Conservation (phyloP, 1,140 invertebrate genomes). For the Odontomachus brunneus region DNA sequence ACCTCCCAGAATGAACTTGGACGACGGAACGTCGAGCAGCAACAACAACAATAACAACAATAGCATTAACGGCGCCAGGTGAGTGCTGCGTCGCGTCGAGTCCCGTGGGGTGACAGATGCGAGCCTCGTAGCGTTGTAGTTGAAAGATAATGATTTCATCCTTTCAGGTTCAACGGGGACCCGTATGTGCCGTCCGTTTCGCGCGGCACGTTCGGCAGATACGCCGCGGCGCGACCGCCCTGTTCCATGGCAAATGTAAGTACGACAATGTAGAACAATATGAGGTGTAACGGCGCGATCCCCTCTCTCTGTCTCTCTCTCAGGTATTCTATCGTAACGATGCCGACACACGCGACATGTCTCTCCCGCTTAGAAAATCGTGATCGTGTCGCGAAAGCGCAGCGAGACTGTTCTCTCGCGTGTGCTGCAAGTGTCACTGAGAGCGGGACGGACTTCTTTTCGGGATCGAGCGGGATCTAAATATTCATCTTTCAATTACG, state of each 20-base stretch:
- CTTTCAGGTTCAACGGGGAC: constrained; percentile 78
- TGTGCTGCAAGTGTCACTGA: no score
- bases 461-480: no score
- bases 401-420: no score
- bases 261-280: constrained; percentile 36
- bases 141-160: constrained; percentile 29
- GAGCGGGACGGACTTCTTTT: no score
- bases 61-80: constrained; percentile 64
- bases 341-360: no score
- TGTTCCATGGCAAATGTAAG: constrained; percentile 89
- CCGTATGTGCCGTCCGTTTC: constrained; percentile 68
- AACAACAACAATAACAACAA: constrained; percentile 74
- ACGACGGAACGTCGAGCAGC: constrained; percentile 64
- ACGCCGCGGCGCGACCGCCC: constrained; percentile 87
- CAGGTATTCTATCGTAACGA: no score
- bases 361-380: no score
- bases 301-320: no score
- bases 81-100: constrained; percentile 12
- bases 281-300: no score
- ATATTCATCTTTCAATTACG: background rate
- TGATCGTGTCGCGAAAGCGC: no score
- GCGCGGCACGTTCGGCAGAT: constrained; percentile 84
- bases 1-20: constrained; percentile 68
- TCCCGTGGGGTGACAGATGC: constrained; percentile 21
- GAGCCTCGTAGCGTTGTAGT: background rate